Evolutionary conservation across 2,888 invertebrate species (phyloP), one percentile per base, ranked within the genome.

Genomic region (Isoperla grammatica): DNA sequence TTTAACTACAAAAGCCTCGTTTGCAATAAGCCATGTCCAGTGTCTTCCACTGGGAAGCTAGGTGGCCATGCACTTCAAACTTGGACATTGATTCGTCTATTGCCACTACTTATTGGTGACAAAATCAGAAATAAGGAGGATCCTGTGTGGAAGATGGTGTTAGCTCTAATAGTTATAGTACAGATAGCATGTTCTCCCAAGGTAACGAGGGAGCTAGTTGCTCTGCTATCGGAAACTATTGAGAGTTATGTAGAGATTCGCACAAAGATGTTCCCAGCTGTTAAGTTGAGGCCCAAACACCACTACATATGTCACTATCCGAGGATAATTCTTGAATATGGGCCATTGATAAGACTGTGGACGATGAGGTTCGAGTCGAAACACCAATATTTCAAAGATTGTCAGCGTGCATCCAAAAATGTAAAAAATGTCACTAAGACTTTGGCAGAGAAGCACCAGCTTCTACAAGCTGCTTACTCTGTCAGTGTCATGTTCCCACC

Each of bases 291-390:
- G 23, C 65, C 65, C 37, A 65, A 65, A 55, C 63, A 65, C 50
- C 65, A 63, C 53, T 65, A 56, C 23, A n/a, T 65, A n/a, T 56
- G 8, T 9, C 65, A 65, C 46, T 65, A 65, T 45, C 62, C 63
- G 13, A 57, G 61, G 20, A 23, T 65, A 5, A 60, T 63, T 22
- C 2, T 48, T 20, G 50, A 60, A 56, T 56, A 60, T 29, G 59
- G 63, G 8, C 63, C 63, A 5, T 39, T 65, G 37, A 63, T 53
- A 39, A 9, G 53, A 13, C n/a, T 65, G 1, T 65, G 63, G 59
- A 65, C 62, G 8, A 53, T 65, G 57, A 19, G 65, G 8, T 69
- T 69, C 58, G 68, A 69, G 62, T 66, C 66, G 37, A 69, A 69
- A 54, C 68, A 69, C 49, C 55, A 64, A 5, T 68, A 60, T 60